These are phyloP conservation scores for Amphimedon queenslandica DNA, from an alignment of 37 sponge, comb jelly and placozoan genomes.

Conservation along the genomic window DNA sequence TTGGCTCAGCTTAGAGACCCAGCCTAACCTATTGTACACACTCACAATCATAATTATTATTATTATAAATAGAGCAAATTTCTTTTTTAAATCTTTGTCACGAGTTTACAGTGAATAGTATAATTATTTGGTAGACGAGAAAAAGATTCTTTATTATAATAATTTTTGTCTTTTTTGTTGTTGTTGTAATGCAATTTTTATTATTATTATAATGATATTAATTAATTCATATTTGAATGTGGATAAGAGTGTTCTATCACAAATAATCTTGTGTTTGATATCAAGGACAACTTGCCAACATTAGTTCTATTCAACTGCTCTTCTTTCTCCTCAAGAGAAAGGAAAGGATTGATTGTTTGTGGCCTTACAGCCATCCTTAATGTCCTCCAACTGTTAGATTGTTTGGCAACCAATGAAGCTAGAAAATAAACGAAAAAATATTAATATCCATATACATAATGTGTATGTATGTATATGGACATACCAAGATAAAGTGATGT, in stretches of 20 bases:
- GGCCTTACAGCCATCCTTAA: conserved; percentile 29
- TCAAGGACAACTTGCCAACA: background rate
- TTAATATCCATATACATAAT: background rate
- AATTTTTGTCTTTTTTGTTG: too few species aligned
- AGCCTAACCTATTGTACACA: too few species aligned
- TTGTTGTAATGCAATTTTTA: background rate
- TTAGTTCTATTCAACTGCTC: background rate
- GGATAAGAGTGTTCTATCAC: conserved; percentile 5
- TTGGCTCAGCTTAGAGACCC: conserved; percentile 5
- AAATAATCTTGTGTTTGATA: background rate
- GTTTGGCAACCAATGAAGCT: background rate
- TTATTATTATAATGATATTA: background rate
- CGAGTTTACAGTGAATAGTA: too few species aligned
- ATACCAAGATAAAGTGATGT: conserved; percentile 58
- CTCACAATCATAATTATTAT: too few species aligned
- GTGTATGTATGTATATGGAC: background rate
- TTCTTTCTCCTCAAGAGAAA: conserved; percentile 34
- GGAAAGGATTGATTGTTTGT: conserved; percentile 58
- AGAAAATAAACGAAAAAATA: background rate
- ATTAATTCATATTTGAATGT: background rate
- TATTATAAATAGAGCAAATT: too few species aligned
- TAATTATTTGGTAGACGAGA: too few species aligned
- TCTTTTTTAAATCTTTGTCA: too few species aligned
- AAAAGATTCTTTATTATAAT: too few species aligned
- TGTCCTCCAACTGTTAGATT: background rate